phyloP scores from a whole-genome alignment of 2,113 vertebrate genomes.

The Rattus rattus region DNA sequence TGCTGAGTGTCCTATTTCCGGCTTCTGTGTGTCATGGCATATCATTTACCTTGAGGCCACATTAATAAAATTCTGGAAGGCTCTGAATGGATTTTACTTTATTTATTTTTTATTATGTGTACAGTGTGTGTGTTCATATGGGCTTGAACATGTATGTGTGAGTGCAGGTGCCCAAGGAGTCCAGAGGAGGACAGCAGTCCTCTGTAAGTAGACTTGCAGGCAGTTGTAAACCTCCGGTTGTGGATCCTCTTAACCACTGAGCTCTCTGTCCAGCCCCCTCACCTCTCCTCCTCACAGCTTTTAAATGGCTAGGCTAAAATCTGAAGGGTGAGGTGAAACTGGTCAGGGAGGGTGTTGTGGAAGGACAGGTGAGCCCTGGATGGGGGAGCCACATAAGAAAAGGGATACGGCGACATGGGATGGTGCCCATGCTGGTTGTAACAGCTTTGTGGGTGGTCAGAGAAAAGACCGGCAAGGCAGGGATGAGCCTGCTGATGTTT shows the following conservation, averaged over 20 bases:
- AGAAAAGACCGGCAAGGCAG: background rate
- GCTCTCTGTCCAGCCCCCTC: background rate
- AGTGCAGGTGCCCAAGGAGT: background rate
- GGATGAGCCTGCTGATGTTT: background rate
- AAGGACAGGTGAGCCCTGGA: background rate
- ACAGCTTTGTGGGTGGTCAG: background rate
- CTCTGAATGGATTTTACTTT: background rate
- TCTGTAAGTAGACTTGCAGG: background rate
- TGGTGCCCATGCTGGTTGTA: background rate
- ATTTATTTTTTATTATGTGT: background rate
- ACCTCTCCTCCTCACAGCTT: background rate
- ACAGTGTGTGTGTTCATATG: background rate
- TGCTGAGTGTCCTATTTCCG: background rate
- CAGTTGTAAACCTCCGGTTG: background rate
- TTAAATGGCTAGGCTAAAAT: background rate
- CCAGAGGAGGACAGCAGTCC: background rate
- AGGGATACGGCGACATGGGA: background rate
- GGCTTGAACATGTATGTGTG: background rate
- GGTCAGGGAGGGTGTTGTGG: background rate
- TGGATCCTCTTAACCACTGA: background rate
- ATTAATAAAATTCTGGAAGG: background rate
- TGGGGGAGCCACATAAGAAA: background rate
- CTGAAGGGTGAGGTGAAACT: conserved; percentile 26
- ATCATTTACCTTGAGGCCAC: background rate
- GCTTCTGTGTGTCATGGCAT: background rate